These are phyloP conservation scores for Hydrophis major DNA, from an alignment of 2,797 vertebrate genomes.

Conservation along the genomic window DNA sequence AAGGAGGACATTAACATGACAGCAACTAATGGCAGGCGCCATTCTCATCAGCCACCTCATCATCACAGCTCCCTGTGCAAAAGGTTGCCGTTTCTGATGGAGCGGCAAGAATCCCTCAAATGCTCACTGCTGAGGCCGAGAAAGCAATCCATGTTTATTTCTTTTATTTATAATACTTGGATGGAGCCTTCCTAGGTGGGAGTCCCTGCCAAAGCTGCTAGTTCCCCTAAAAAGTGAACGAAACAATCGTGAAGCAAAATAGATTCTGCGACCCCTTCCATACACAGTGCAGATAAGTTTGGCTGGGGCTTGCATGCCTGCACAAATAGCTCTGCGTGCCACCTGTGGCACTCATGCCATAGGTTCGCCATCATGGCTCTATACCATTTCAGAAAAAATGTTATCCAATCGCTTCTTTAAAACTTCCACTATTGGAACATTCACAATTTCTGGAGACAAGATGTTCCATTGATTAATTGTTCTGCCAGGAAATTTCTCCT, in stretches of 20 bases:
- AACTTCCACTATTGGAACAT: too few relatives aligned
- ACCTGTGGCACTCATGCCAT: too few relatives aligned
- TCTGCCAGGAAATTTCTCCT: too few relatives aligned
- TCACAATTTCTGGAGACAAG: too few relatives aligned
- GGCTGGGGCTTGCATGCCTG: too few relatives aligned
- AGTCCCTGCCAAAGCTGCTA: background rate
- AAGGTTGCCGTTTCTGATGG: background rate
- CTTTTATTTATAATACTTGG: background rate
- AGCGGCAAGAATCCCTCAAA: slow-evolving; percentile 17
- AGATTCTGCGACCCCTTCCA: rapidly evolving
- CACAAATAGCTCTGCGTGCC: too few relatives aligned
- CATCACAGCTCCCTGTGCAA: slow-evolving; percentile 51
- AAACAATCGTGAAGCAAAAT: background rate
- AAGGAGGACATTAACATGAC: slow-evolving; percentile 50
- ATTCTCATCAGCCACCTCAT: slow-evolving; percentile 57
- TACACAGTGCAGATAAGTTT: too few relatives aligned
- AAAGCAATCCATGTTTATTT: background rate
- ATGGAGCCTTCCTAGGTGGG: background rate
- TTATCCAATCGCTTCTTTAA: too few relatives aligned
- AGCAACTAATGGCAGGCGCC: slow-evolving; percentile 52
- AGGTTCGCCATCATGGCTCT: too few relatives aligned
- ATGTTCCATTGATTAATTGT: too few relatives aligned
- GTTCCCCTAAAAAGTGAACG: background rate
- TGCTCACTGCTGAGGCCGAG: slow-evolving; percentile 9
- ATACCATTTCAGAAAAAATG: too few relatives aligned